These are phyloP conservation scores for Hesperia comma DNA, from an alignment of 2,888 invertebrate genomes.

Conservation along the genomic window DNA sequence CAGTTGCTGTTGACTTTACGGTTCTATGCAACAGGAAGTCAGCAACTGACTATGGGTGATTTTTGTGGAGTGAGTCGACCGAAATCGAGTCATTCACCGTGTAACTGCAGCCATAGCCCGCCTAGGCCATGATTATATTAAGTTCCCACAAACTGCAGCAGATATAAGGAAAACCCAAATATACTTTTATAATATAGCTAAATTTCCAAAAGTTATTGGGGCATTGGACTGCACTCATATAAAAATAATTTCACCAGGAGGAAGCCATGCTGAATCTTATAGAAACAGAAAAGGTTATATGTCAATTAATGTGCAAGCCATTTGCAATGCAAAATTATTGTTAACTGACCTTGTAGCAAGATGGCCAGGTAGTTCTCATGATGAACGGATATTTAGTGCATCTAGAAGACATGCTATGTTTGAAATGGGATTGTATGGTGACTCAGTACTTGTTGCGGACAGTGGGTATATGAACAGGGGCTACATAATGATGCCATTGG, in stretches of 20 bases:
- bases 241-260: conserved; percentile 28
- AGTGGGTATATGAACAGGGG: conserved; percentile 37
- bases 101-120: conserved; percentile 36
- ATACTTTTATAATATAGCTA: conserved; percentile 39
- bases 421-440: conserved; percentile 31
- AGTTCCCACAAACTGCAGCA: conserved; percentile 31
- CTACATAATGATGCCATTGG: conserved; percentile 37
- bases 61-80: background rate
- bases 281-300: conserved; percentile 36
- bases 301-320: conserved; percentile 36
- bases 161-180: conserved; percentile 30
- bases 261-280: conserved; percentile 37
- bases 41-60: background rate
- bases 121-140: conserved; percentile 21
- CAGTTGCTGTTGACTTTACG: background rate
- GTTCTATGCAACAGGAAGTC: background rate
- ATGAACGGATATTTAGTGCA: conserved; percentile 36
- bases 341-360: conserved; percentile 32
- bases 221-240: conserved; percentile 39
- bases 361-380: conserved; percentile 42
- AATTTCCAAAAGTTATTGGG: conserved; percentile 38
- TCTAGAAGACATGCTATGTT: conserved; percentile 18
- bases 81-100: background rate
- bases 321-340: conserved; percentile 28
- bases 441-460: conserved; percentile 34